Evolutionary conservation across 2,113 vertebrate species (phyloP).

Genomic region (Stictonetta naevosa): DNA sequence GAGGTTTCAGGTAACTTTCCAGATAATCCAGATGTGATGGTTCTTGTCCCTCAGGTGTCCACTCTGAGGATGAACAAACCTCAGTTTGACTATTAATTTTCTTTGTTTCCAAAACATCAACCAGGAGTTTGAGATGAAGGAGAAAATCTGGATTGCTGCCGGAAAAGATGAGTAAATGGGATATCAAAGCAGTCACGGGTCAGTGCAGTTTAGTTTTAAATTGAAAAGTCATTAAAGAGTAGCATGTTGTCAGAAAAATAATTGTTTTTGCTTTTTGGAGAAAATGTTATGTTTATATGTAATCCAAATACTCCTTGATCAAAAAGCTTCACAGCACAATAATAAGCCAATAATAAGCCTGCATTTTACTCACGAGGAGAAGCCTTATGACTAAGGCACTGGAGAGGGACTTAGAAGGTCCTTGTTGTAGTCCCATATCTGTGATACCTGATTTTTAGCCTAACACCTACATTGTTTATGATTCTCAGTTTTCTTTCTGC

Average conservation of each 20-base stretch:
- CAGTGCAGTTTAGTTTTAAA: neutral
- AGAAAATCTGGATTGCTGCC: neutral
- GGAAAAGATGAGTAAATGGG: neutral
- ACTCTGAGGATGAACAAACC: neutral
- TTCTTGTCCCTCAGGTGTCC: neutral
- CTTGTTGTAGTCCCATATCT: neutral
- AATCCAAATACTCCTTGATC: neutral
- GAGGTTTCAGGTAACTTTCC: neutral
- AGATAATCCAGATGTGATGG: neutral
- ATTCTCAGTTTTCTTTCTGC: neutral
- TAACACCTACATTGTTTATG: neutral
- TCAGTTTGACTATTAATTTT: neutral
- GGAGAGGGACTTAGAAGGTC: neutral
- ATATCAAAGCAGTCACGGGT: neutral
- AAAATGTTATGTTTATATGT: neutral
- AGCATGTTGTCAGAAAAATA: neutral
- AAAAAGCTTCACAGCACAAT: neutral
- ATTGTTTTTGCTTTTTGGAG: neutral
- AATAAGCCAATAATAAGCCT: neutral
- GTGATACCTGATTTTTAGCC: neutral
- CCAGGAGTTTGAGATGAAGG: neutral
- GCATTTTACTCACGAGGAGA: neutral
- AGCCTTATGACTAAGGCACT: neutral
- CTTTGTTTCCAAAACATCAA: neutral
- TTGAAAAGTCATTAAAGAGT: neutral